Conservation (phyloP, 2,797 vertebrate genomes). For the Lepus townsendii region DNA sequence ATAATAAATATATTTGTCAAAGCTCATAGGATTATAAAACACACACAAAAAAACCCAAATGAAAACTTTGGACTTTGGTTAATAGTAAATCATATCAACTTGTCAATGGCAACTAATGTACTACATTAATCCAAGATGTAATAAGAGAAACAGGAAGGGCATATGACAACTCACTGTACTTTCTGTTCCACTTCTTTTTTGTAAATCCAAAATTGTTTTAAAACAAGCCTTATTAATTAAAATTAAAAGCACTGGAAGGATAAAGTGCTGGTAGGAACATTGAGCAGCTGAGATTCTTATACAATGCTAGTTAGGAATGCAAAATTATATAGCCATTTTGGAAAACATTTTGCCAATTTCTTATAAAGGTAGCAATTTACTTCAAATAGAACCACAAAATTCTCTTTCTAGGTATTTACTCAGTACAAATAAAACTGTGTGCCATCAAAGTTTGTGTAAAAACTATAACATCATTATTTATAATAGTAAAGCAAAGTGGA, state of each 20-base stretch:
- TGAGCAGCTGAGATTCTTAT: background rate
- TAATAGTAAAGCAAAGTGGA: background rate
- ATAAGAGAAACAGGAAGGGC: background rate
- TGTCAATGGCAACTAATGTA: background rate
- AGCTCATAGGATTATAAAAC: background rate
- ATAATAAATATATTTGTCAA: background rate
- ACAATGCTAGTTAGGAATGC: background rate
- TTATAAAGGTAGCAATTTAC: slow-evolving; percentile 15
- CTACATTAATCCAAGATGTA: background rate
- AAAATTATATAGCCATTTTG: slow-evolving; percentile 14
- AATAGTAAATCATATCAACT: background rate
- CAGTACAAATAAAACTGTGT: slow-evolving; percentile 25
- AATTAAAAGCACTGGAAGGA: background rate
- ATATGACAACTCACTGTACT: background rate
- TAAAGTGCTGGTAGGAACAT: background rate
- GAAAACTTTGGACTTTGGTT: background rate
- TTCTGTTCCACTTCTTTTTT: background rate
- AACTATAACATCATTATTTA: slow-evolving; percentile 21
- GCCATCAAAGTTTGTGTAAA: background rate
- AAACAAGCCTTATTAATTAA: background rate
- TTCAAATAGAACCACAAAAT: background rate
- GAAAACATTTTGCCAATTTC: background rate
- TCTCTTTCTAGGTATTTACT: background rate
- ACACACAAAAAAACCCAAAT: slow-evolving; percentile 12
- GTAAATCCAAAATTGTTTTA: slow-evolving; percentile 27